These are phyloP conservation scores for Boloria euphrosyne DNA, from an alignment of 2,888 invertebrate genomes.

Conservation along the genomic window DNA sequence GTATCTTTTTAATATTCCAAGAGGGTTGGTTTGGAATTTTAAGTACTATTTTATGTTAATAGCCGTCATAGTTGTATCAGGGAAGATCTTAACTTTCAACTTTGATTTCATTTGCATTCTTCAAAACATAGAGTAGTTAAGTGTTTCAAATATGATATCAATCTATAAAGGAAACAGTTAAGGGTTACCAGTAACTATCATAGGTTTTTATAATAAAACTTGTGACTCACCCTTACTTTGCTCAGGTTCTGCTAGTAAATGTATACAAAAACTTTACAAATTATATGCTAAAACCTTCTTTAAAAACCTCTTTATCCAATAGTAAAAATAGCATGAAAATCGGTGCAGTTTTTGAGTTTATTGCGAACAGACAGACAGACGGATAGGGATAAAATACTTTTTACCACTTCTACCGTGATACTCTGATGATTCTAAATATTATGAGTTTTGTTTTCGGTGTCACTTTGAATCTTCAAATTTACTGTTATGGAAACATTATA, in stretches of 20 bases:
- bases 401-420: background rate
- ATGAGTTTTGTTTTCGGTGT: constrained; percentile 36
- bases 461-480: constrained; percentile 34
- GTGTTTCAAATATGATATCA: constrained; percentile 5
- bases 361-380: too few species aligned
- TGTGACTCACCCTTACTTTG: too few species aligned
- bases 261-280: too few species aligned
- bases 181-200: background rate
- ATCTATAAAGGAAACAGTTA: background rate
- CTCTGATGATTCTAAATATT: constrained; percentile 42
- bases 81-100: constrained; percentile 44
- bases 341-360: too few species aligned
- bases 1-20: constrained; percentile 34
- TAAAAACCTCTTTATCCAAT: too few species aligned
- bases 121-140: background rate
- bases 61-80: constrained; percentile 60
- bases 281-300: too few species aligned
- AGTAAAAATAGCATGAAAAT: too few species aligned
- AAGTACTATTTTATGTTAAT: constrained; percentile 80
- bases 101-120: constrained; percentile 63
- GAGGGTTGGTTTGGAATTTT: constrained; percentile 60
- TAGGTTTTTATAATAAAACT: too few species aligned
- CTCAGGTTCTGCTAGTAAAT: too few species aligned
- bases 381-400: too few species aligned
- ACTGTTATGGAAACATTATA: constrained; percentile 32